These are phyloP conservation scores for Entomobrya proxima DNA, from an alignment of 2,888 invertebrate genomes.

Conservation along the genomic window DNA sequence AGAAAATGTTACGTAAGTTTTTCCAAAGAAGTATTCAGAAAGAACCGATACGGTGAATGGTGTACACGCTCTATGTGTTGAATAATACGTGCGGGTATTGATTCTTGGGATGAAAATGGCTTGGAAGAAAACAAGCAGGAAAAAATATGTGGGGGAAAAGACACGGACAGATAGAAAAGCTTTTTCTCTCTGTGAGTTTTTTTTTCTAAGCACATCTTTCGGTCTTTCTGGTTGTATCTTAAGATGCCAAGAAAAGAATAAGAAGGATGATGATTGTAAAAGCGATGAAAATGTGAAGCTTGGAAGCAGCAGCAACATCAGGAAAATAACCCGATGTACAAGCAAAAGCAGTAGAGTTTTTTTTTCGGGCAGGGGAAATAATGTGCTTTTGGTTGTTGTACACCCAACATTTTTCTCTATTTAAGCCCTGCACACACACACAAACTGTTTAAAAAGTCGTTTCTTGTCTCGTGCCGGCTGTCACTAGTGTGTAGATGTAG, in stretches of 20 bases:
- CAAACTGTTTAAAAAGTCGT: conserved; percentile 62
- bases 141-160: conserved; percentile 37
- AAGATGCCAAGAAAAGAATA: conserved; percentile 52
- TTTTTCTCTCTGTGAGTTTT: no score
- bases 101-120: conserved; percentile 22
- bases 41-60: neutral
- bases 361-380: neutral
- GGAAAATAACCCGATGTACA: neutral
- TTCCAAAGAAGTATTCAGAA: neutral
- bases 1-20: neutral
- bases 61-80: neutral
- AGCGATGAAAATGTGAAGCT: conserved; percentile 4
- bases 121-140: conserved; percentile 46
- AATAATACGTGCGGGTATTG: neutral
- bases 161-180: neutral
- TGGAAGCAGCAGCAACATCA: conserved; percentile 14
- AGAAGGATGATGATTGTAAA: conserved; percentile 30
- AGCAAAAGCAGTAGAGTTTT: no score
- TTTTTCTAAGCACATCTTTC: no score
- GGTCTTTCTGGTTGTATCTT: no score
- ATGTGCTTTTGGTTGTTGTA: neutral
- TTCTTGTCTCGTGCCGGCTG: conserved; percentile 71
- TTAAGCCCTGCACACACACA: neutral
- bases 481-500: conserved; percentile 65
- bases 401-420: neutral